Conservation (phyloP, 2,113 vertebrate genomes). For the Rissa tridactyla region DNA sequence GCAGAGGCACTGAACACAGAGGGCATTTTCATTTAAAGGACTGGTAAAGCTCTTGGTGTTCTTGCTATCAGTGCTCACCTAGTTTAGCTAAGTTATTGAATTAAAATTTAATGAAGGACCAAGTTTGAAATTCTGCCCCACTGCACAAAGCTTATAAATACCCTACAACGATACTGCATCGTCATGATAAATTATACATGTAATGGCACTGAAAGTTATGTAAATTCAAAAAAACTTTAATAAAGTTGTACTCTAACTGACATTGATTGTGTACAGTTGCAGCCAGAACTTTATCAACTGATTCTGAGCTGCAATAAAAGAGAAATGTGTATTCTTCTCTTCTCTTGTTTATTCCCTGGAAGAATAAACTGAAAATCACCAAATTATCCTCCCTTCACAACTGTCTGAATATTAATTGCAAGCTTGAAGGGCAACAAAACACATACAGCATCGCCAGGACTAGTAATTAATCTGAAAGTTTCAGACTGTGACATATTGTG, state of each 20-base stretch:
- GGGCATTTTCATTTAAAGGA: constrained; percentile 39
- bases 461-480: constrained; percentile 74
- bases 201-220: constrained; percentile 74
- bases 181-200: constrained; percentile 76
- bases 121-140: constrained; percentile 73
- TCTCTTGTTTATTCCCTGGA: constrained; percentile 71
- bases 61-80: constrained; percentile 58
- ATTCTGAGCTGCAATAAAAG: constrained; percentile 55
- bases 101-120: constrained; percentile 74
- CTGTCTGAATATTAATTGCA: constrained; percentile 74
- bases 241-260: constrained; percentile 75
- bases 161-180: constrained; percentile 50
- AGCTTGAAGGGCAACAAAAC: constrained; percentile 71
- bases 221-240: constrained; percentile 76
- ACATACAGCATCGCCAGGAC: constrained; percentile 52
- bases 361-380: constrained; percentile 75
- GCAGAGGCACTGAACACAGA: neutral
- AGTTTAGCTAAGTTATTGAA: constrained; percentile 61
- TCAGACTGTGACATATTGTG: constrained; percentile 47
- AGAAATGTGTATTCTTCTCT: constrained; percentile 44
- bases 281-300: constrained; percentile 68
- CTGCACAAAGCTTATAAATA: constrained; percentile 71
- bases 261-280: constrained; percentile 64
- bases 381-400: constrained; percentile 74
- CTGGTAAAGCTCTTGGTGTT: constrained; percentile 8